These are phyloP conservation scores for Mycteria americana DNA, from an alignment of 2,797 vertebrate genomes.

Conservation along the genomic window DNA sequence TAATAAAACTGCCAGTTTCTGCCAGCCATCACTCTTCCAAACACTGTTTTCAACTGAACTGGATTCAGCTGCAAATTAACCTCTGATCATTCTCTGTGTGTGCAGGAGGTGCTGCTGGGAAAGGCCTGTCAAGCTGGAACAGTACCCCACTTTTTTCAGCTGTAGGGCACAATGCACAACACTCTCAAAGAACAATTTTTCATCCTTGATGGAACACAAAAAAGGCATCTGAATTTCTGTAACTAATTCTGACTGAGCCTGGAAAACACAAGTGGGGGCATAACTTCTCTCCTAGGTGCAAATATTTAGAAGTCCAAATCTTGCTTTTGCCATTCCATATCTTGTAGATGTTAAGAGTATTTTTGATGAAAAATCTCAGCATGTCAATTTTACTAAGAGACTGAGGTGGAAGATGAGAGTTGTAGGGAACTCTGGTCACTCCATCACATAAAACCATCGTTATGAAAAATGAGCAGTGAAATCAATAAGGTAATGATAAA, in stretches of 20 bases:
- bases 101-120: not conserved
- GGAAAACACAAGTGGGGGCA: not conserved
- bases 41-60: not conserved
- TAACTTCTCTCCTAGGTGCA: not conserved
- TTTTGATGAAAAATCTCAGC: not conserved
- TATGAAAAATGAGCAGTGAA: not conserved
- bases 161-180: not conserved
- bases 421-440: not conserved
- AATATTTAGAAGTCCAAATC: not conserved
- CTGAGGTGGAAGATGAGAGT: not conserved
- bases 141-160: not conserved
- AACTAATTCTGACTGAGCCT: not conserved
- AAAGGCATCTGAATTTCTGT: not conserved
- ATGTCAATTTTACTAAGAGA: not conserved
- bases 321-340: not conserved
- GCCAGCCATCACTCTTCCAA: not conserved
- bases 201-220: not conserved
- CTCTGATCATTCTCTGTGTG: not conserved
- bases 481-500: not conserved
- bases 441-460: not conserved
- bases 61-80: constrained; percentile 24
- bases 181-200: not conserved
- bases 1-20: constrained; percentile 11
- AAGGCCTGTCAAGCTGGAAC: not conserved
- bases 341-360: not conserved